Evolutionary conservation across 2,888 invertebrate genomes (phyloP).

Genomic region (Brachyopa scutellaris): DNA sequence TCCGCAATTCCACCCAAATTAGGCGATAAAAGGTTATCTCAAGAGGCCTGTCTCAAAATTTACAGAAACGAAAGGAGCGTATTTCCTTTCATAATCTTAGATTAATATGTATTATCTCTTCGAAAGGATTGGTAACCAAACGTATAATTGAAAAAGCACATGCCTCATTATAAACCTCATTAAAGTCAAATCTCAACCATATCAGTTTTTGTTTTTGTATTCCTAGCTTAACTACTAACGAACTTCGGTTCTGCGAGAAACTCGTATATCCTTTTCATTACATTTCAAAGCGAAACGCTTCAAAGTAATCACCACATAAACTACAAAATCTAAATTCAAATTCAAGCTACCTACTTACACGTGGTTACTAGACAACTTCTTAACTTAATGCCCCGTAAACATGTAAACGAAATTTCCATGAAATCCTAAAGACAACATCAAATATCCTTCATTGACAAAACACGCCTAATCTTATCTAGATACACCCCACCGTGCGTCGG

Average conservation of each 20-base stretch:
- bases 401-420: conserved; percentile 11
- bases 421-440: conserved; percentile 51
- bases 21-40: too few relatives aligned
- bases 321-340: conserved; percentile 40
- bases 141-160: neutral
- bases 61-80: too few relatives aligned
- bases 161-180: neutral
- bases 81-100: too few relatives aligned
- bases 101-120: too few relatives aligned
- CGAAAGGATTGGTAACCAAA: too few relatives aligned
- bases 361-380: conserved; percentile 21
- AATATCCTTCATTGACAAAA: conserved; percentile 57
- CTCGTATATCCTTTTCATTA: neutral
- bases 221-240: neutral
- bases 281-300: neutral
- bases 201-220: neutral
- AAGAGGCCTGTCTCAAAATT: too few relatives aligned
- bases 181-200: neutral
- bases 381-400: conserved; percentile 8
- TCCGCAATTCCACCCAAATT: too few relatives aligned
- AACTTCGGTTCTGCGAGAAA: too few relatives aligned
- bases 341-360: conserved; percentile 4
- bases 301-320: conserved; percentile 40
- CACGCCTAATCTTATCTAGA: conserved; percentile 48
- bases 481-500: neutral